Base-by-base conservation (phyloP, 2,113 vertebrate species). In the Plecturocebus donacophilus region DNA sequence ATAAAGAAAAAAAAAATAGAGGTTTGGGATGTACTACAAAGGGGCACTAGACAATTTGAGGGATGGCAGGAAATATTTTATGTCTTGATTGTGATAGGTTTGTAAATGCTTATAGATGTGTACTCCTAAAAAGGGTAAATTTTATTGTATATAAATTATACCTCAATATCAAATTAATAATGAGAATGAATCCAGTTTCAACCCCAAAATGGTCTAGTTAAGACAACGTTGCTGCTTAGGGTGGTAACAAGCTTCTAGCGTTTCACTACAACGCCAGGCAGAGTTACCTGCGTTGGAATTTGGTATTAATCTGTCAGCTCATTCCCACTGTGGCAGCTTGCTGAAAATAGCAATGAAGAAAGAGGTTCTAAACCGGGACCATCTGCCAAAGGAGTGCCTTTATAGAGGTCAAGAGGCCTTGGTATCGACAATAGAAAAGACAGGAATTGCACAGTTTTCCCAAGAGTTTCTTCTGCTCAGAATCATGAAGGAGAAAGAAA, bases 311-410 rank as follows among this genome's bases (percentile, higher is more conserved):
- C 13, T 91, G 5, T 64, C 79, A 71, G 25, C 8, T 47, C 13
- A n/a, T 92, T 86, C 38, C 49, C 27, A 6, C 42, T 25, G 10
- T 82, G 68, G 25, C 35, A 45, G 23, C 23, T 87, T 47, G 14
- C 80, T 86, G 42, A 82, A 86, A 84, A 73, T 68, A 83, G 38
- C 49, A 32, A 38, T 85, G 20, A 86, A 75, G 42, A 25, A 35
- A 90, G 71, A 80, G 79, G 9, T 86, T 90, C 7, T 56, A 73
- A 87, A 89, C 27, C 8, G 1, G 3, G 19, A 27, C 20, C 52
- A 61, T 11, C 71, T 23, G 25, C 42, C n/a, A 20, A 49, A 83
- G 20, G 10, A 82, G 3, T 47, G 0, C 9, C 56, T 47, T 0
- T 23, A 35, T 30, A 8, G 52, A 86, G 35, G 49, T 87, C 25